Base-by-base conservation (phyloP, 2,113 vertebrate species). In the Tachysurus fulvidraco region DNA sequence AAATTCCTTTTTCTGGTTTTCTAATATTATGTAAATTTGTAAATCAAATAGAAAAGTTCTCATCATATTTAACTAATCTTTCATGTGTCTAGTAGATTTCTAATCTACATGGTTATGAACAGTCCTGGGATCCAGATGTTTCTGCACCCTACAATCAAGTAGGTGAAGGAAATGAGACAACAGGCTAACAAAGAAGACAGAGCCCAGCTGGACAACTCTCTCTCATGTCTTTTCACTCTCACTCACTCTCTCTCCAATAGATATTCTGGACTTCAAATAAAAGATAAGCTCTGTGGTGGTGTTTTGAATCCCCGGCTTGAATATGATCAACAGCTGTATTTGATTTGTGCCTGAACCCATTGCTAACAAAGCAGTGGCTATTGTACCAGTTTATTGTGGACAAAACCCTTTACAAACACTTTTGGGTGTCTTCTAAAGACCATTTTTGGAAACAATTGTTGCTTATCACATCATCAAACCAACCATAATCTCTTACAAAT, bases 161-260 rank as follows among this genome's bases (percentile, higher is more conserved):
- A 88, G 85, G 79, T 79, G 83, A 88, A 82, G 65, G 65, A 73
- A 86, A 79, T 62, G 80, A 67, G 44, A 73, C 74, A 71, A 87
- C 62, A 86, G 81, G 73, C 65, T 36, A 81, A 36, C 67, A 60
- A 60, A 69, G 55, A 83, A 87, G 85, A 87, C 55, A 65, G 65
- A 89, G 54, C 77, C 81, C 89, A 90, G 83, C 85, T 90, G 87
- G 85, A 78, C 30, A 64, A 84, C 25, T 78, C 83, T 57, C 59
- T 85, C 17, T 41, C 23, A 36, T 62, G 50, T 57, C 52, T 69
- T 84, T 6, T 83, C 69, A 11, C 36, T 60, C 57, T 73, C 14
- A 57, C 50, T 64, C 55, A 44, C 69, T 82, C 28, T 83, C 30
- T 55, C 23, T 57, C 55, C 65, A 46, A 36, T 36, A 74, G 79